These are phyloP conservation scores for Galeruca laticollis DNA, from an alignment of 2,888 invertebrate species.

Conservation along the genomic window DNA sequence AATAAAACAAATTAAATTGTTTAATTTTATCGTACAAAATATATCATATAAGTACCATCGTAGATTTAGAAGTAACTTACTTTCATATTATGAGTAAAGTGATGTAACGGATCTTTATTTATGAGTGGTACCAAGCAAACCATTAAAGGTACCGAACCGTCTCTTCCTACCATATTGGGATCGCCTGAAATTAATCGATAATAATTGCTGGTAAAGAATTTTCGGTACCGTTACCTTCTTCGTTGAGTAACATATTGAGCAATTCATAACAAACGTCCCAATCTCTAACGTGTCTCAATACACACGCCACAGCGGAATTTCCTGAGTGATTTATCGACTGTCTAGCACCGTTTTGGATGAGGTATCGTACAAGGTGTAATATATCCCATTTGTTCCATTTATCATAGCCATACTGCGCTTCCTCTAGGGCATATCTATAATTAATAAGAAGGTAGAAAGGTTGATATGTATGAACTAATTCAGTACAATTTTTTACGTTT, in stretches of 20 bases:
- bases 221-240: conserved; percentile 69
- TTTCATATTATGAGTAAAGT: conserved; percentile 81
- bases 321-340: conserved; percentile 78
- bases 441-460: no score
- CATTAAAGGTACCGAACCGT: conserved; percentile 81
- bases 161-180: conserved; percentile 78
- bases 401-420: conserved; percentile 75
- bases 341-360: conserved; percentile 75
- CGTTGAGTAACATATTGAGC: conserved; percentile 71
- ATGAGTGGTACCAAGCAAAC: conserved; percentile 80
- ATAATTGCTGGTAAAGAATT: conserved; percentile 1
- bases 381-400: conserved; percentile 84
- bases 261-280: conserved; percentile 76
- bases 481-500: no score
- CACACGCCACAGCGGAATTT: conserved; percentile 78
- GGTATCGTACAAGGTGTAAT: conserved; percentile 74
- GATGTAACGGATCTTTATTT: conserved; percentile 79
- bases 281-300: conserved; percentile 77
- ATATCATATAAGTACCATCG: no score
- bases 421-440: conserved; percentile 74
- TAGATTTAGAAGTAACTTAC: conserved; percentile 65
- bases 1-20: not conserved
- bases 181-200: conserved; percentile 65
- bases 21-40: not conserved
- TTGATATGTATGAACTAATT: not conserved